Conservation (phyloP, 1,140 invertebrate species). For the Solenopsis invicta region DNA sequence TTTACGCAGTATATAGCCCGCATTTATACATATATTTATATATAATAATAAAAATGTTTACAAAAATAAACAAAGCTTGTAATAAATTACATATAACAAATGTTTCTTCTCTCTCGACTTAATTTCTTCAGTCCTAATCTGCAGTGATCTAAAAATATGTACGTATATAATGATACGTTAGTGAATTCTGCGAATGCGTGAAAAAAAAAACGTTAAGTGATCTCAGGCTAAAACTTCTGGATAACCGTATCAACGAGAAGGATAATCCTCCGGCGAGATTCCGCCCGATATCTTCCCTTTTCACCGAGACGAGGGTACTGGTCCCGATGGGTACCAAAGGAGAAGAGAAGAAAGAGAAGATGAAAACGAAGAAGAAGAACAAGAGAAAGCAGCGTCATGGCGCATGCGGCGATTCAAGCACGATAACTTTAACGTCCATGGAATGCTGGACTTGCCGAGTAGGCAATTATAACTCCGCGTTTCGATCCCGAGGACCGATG, state of each 20-base stretch:
- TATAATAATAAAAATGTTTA: not conserved
- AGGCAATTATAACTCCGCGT: slow-evolving; percentile 76
- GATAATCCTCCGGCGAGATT: slow-evolving; percentile 68
- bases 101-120: not conserved
- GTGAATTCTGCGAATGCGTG: slow-evolving; percentile 10
- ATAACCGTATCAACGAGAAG: slow-evolving; percentile 37
- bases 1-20: not conserved
- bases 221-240: slow-evolving; percentile 2
- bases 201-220: slow-evolving; percentile 7
- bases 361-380: slow-evolving; percentile 57
- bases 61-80: not conserved
- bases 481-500: slow-evolving; percentile 68
- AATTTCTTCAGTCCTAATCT: not conserved
- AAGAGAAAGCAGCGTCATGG: slow-evolving; percentile 71
- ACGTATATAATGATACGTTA: not conserved
- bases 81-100: not conserved
- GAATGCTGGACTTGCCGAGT: slow-evolving; percentile 74
- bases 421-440: slow-evolving; percentile 78
- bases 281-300: slow-evolving; percentile 61
- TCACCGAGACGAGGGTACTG: slow-evolving; percentile 42
- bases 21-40: not conserved
- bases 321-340: slow-evolving; percentile 1
- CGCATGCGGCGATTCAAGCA: slow-evolving; percentile 71
- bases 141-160: not conserved
- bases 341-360: slow-evolving; percentile 2